Percentiles rank a stretch among this genome's conserved stretches.
Evolutionary conservation across 1,140 invertebrate species (phyloP).

Genomic region (Drosophila ambigua): DNA sequence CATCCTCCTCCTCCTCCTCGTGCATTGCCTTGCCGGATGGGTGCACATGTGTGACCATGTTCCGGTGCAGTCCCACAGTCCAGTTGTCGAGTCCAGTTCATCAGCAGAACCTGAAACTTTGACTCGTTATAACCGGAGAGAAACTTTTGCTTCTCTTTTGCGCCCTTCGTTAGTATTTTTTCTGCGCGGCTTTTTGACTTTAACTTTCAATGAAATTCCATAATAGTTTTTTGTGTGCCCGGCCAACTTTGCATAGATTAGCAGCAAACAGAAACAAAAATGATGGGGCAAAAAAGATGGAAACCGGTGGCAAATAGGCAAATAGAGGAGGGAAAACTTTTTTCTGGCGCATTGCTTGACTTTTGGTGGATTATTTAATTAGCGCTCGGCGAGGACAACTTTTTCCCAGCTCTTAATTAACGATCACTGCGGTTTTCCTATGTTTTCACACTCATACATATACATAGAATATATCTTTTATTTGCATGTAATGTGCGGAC

Average conservation of each 20-base stretch:
- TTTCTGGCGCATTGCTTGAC: conserved; percentile 11
- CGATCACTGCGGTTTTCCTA: conserved; percentile 1
- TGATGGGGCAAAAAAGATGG: not conserved
- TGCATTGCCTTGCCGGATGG: not conserved
- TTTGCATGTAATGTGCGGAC: not conserved
- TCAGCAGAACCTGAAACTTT: conserved; percentile 69
- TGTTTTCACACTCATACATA: not conserved
- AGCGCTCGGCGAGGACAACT: conserved; percentile 21
- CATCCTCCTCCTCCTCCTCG: not conserved
- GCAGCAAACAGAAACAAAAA: conserved; percentile 36
- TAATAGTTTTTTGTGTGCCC: conserved; percentile 52
- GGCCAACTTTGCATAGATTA: conserved; percentile 64
- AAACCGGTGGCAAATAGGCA: conserved; percentile 4
- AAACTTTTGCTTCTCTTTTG: conserved; percentile 58
- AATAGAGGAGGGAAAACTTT: conserved; percentile 12
- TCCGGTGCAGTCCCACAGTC: conserved; percentile 7
- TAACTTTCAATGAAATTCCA: conserved; percentile 72
- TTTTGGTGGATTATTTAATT: conserved; percentile 56
- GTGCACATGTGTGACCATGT: conserved; percentile 59
- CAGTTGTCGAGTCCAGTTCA: conserved; percentile 43
- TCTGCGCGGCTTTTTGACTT: conserved; percentile 65
- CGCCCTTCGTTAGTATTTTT: conserved; percentile 27
- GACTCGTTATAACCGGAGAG: conserved; percentile 52
- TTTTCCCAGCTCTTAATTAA: conserved; percentile 28
- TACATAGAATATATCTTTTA: not conserved